Percentiles rank a stretch among this genome's conserved stretches.
Evolutionary conservation across 2,888 invertebrate species (phyloP).

Genomic region (Noctua fimbriata): DNA sequence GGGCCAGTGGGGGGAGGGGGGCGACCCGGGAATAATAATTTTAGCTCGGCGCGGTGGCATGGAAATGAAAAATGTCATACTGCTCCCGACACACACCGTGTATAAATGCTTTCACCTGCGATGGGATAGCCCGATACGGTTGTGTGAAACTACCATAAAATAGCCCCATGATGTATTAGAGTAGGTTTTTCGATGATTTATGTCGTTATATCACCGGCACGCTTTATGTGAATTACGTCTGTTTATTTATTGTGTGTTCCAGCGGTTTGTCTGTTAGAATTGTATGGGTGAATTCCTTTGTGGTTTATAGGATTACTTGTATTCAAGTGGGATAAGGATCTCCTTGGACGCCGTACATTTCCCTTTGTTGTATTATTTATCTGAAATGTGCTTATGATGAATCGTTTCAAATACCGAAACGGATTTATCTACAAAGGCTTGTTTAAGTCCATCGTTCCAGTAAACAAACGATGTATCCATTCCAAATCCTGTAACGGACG

Average conservation of each 20-base stretch:
- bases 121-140: constrained; percentile 65
- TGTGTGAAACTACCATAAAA: constrained; percentile 67
- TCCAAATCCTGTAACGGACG: constrained; percentile 31
- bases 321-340: constrained; percentile 38
- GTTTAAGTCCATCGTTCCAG: constrained; percentile 7
- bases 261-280: constrained; percentile 45
- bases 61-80: constrained; percentile 81
- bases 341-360: constrained; percentile 33
- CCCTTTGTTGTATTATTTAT: constrained; percentile 55
- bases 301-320: constrained; percentile 55
- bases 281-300: constrained; percentile 56
- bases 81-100: constrained; percentile 65
- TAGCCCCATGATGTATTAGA: constrained; percentile 62
- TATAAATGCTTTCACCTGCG: constrained; percentile 70
- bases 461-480: constrained; percentile 23
- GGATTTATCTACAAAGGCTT: constrained; percentile 16
- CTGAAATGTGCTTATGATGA: constrained; percentile 39
- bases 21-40: constrained; percentile 78
- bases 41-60: constrained; percentile 77
- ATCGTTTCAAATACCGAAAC: constrained; percentile 24
- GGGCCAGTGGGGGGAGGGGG: constrained; percentile 68
- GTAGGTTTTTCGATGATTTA: constrained; percentile 62
- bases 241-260: constrained; percentile 61
- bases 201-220: constrained; percentile 45
- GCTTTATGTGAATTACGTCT: constrained; percentile 56